Evolutionary conservation across 1,140 invertebrate species (phyloP).

Genomic region (Lordiphosa mommai): DNA sequence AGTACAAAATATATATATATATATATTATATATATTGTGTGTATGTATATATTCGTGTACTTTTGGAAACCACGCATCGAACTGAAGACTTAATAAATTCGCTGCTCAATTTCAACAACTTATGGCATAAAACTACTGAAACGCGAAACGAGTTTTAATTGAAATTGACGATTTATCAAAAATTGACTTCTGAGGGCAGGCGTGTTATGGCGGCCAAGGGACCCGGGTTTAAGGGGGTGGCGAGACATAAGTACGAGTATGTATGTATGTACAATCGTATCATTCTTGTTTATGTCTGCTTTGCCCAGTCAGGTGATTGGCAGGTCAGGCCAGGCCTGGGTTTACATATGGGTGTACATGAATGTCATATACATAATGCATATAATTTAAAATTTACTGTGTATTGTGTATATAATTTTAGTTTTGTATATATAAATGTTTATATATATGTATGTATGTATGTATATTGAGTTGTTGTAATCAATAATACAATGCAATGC

Average conservation of each 20-base stretch:
- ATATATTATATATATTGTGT: constrained; percentile 28
- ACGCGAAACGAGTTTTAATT: constrained; percentile 49
- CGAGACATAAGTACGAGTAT: not conserved
- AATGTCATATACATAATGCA: constrained; percentile 71
- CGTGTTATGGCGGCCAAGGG: constrained; percentile 17
- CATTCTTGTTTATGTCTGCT: constrained; percentile 1
- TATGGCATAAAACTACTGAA: constrained; percentile 56
- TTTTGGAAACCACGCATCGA: constrained; percentile 67
- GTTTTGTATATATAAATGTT: constrained; percentile 49
- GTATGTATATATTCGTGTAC: constrained; percentile 34
- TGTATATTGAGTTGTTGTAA: constrained; percentile 30
- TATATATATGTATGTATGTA: constrained; percentile 11
- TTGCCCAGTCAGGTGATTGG: constrained; percentile 39
- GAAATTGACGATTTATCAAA: constrained; percentile 54
- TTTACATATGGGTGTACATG: constrained; percentile 44
- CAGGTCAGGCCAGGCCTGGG: constrained; percentile 35
- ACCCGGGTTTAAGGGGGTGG: too few relatives aligned
- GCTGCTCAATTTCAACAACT: constrained; percentile 61
- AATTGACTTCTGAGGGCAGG: constrained; percentile 60
- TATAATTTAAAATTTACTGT: constrained; percentile 47
- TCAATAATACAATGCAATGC: constrained; percentile 39
- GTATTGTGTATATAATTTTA: constrained; percentile 48
- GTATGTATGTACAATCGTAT: constrained; percentile 2
- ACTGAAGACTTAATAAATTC: constrained; percentile 59
- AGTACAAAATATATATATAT: constrained; percentile 62